phyloP scores from a whole-genome alignment of 2,797 vertebrate genomes.

The Pithecia hirsuta region DNA sequence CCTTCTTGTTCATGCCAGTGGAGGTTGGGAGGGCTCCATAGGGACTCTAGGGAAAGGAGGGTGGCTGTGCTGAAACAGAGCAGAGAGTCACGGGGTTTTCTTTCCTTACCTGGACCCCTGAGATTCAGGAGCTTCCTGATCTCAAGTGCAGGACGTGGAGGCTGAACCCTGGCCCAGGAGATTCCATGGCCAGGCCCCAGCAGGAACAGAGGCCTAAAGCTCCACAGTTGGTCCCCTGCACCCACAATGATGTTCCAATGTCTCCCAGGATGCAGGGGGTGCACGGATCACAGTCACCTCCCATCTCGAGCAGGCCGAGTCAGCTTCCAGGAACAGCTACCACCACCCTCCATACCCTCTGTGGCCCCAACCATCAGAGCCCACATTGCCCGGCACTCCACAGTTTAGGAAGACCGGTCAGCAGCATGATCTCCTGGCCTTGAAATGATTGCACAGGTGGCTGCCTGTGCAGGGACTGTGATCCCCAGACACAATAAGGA shows the following conservation, averaged over 20 bases:
- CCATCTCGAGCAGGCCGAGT: rapidly evolving
- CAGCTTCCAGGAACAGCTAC: rapidly evolving
- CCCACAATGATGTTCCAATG: rapidly evolving
- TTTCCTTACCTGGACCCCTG: rapidly evolving
- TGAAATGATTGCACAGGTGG: too few relatives aligned
- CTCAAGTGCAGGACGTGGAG: not conserved
- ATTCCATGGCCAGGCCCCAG: rapidly evolving
- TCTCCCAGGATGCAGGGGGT: too few relatives aligned
- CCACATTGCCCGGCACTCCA: rapidly evolving
- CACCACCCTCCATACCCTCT: not conserved
- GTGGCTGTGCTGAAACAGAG: not conserved
- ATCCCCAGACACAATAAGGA: rapidly evolving
- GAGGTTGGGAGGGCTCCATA: rapidly evolving
- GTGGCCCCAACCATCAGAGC: too few relatives aligned
- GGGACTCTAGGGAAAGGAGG: not conserved
- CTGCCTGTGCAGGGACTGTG: rapidly evolving
- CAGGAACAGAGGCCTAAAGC: not conserved
- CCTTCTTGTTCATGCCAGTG: not conserved
- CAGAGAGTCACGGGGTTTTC: not conserved
- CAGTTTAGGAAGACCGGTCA: not conserved
- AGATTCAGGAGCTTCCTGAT: not conserved
- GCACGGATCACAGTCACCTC: rapidly evolving
- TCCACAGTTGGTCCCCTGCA: not conserved
- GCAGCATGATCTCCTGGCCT: not conserved
- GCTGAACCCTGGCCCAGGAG: too few relatives aligned